Evolutionary conservation across 2,888 invertebrate genomes (phyloP).

Genomic region (Hydraecia micacea): DNA sequence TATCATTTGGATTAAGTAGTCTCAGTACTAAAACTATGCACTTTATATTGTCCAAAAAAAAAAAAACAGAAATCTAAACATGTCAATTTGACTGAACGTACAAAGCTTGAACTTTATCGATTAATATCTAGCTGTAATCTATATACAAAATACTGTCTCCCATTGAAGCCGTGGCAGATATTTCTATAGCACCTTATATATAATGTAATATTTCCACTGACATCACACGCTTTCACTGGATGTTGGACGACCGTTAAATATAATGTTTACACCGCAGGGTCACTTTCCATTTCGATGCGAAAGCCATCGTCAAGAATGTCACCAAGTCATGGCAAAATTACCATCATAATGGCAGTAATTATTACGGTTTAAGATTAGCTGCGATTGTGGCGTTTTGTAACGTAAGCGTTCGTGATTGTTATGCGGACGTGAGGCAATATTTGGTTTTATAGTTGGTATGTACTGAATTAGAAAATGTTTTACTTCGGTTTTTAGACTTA

Average conservation of each 20-base stretch:
- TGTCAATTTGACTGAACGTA: not conserved
- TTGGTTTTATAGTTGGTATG: conserved; percentile 1
- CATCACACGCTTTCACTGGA: conserved; percentile 53
- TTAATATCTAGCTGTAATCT: no score
- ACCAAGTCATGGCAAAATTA: conserved; percentile 44
- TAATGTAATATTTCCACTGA: not conserved
- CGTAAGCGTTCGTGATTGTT: conserved; percentile 33
- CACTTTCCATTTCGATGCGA: conserved; percentile 64
- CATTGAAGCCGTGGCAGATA: no score
- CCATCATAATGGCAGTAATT: conserved; percentile 49
- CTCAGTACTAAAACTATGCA: no score
- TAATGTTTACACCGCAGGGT: conserved; percentile 41
- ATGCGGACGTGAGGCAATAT: conserved; percentile 31
- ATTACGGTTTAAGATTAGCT: conserved; percentile 49
- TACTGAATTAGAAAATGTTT: not conserved
- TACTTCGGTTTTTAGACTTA: not conserved
- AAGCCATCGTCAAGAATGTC: conserved; percentile 55
- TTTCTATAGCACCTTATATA: no score
- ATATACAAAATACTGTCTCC: no score
- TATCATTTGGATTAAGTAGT: not conserved
- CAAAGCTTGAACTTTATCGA: not conserved
- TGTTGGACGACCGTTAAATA: conserved; percentile 41
- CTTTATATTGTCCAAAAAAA: no score
- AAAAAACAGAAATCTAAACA: not conserved
- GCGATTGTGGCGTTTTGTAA: conserved; percentile 45